These are phyloP conservation scores for Andrena haemorrhoa DNA, from an alignment of 2,888 invertebrate species.

Conservation along the genomic window DNA sequence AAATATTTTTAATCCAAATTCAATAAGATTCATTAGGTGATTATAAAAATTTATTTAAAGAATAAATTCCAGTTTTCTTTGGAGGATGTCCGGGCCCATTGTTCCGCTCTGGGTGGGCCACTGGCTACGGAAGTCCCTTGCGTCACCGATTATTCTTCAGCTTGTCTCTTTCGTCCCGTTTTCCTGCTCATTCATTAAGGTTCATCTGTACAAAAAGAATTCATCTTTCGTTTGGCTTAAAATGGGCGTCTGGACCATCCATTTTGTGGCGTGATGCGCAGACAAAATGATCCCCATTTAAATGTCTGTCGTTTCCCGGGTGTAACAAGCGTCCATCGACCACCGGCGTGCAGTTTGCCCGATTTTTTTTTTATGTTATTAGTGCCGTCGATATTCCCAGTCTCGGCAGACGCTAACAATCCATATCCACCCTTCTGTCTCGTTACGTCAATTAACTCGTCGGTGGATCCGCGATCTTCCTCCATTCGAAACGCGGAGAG, in stretches of 20 bases:
- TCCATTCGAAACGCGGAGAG: slow-evolving; percentile 51
- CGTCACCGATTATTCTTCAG: not conserved
- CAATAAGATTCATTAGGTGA: too few species aligned
- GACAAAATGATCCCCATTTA: slow-evolving; percentile 32
- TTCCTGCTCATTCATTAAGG: slow-evolving; percentile 3
- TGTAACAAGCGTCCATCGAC: slow-evolving; percentile 39
- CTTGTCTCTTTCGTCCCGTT: not conserved
- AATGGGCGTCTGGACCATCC: not conserved
- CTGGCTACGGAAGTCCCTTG: not conserved
- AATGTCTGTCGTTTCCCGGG: slow-evolving; percentile 8
- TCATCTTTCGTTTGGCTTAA: not conserved
- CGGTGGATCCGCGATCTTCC: slow-evolving; percentile 48
- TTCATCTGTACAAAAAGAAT: not conserved
- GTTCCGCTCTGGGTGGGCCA: too few species aligned
- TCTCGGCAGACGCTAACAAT: slow-evolving; percentile 51
- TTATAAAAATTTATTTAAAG: too few species aligned
- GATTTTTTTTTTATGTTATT: not conserved
- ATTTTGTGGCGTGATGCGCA: not conserved
- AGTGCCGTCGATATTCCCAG: slow-evolving; percentile 43
- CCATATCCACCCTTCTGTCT: slow-evolving; percentile 60
- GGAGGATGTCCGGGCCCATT: too few species aligned
- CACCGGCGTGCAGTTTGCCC: not conserved
- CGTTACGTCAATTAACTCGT: slow-evolving; percentile 68
- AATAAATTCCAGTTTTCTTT: too few species aligned
- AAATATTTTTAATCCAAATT: too few species aligned